Percentiles rank a stretch among this genome's conserved stretches.
phyloP scores from a whole-genome alignment of 2,113 vertebrate species.

The Pterocles orientalis region DNA sequence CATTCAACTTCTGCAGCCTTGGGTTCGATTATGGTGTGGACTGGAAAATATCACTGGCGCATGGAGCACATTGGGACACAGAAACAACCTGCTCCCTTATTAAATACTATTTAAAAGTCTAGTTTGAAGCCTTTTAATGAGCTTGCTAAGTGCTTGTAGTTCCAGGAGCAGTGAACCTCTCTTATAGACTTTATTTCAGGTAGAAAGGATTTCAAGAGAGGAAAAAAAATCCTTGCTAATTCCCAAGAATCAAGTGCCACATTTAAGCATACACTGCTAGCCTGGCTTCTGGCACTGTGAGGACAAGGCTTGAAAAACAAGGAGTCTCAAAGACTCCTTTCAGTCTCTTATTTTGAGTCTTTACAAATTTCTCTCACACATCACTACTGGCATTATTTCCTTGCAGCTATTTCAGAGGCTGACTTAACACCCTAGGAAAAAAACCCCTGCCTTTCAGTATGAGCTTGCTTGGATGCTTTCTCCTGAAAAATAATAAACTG shows the following conservation, averaged over 20 bases:
- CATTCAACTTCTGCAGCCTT: neutral
- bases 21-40: neutral
- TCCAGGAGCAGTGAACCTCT: neutral
- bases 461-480: neutral
- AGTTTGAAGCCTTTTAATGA: neutral
- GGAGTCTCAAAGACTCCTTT: constrained; percentile 49
- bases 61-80: neutral
- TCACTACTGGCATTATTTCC: constrained; percentile 23
- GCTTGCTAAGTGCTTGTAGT: neutral
- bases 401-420: constrained; percentile 46
- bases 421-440: constrained; percentile 3
- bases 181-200: neutral
- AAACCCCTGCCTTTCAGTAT: neutral
- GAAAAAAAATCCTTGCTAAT: neutral
- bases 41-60: neutral
- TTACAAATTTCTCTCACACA: constrained; percentile 41
- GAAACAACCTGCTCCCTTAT: neutral
- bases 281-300: neutral
- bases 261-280: neutral
- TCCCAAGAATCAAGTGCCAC: neutral
- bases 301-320: constrained; percentile 16
- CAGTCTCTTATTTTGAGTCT: constrained; percentile 26
- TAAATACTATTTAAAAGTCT: neutral
- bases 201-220: neutral
- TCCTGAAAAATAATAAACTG: neutral